A percentile compares a stretch with the other conserved stretches of the same genome.
phyloP scores from a whole-genome alignment of 1,140 invertebrate species.

The Drosophila eugracilis region DNA sequence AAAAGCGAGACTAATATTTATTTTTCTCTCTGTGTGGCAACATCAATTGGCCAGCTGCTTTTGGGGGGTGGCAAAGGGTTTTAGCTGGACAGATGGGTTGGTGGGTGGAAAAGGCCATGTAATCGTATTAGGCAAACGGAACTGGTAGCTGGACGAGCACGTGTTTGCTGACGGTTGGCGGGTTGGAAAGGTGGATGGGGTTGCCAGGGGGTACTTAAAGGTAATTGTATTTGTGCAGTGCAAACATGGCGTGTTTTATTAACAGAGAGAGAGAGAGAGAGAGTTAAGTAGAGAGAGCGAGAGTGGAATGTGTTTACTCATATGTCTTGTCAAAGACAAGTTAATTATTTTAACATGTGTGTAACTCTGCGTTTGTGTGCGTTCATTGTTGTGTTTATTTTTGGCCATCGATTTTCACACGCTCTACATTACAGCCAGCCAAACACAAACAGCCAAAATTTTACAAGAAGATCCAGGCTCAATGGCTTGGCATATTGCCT shows the following conservation, averaged over 20 bases:
- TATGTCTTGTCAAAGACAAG: constrained; percentile 80
- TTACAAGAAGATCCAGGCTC: constrained; percentile 28
- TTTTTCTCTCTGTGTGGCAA: constrained; percentile 9
- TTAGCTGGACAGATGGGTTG: constrained; percentile 21
- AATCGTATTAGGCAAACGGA: constrained; percentile 77
- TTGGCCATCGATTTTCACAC: constrained; percentile 77
- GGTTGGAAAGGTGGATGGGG: background rate
- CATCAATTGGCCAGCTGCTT: constrained; percentile 37
- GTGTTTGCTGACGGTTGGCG: constrained; percentile 18
- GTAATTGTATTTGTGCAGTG: constrained; percentile 75
- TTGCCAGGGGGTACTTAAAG: constrained; percentile 55
- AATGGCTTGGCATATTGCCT: constrained; percentile 34
- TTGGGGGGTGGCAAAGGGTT: constrained; percentile 28
- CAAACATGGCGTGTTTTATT: constrained; percentile 62
- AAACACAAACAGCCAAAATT: constrained; percentile 15
- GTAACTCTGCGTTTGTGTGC: constrained; percentile 10
- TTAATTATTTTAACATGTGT: constrained; percentile 77
- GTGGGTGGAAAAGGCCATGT: constrained; percentile 31
- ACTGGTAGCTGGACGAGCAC: constrained; percentile 65
- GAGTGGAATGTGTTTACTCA: constrained; percentile 69
- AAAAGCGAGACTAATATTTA: too few species aligned
- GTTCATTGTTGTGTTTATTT: constrained; percentile 64
- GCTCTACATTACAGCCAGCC: constrained; percentile 20
- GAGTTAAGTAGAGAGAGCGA: constrained; percentile 16
- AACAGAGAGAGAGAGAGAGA: constrained; percentile 19